Evolutionary conservation across 2,888 invertebrate species (phyloP), one percentile per base, ranked within the genome.

Genomic region (Eupithecia inturbata): DNA sequence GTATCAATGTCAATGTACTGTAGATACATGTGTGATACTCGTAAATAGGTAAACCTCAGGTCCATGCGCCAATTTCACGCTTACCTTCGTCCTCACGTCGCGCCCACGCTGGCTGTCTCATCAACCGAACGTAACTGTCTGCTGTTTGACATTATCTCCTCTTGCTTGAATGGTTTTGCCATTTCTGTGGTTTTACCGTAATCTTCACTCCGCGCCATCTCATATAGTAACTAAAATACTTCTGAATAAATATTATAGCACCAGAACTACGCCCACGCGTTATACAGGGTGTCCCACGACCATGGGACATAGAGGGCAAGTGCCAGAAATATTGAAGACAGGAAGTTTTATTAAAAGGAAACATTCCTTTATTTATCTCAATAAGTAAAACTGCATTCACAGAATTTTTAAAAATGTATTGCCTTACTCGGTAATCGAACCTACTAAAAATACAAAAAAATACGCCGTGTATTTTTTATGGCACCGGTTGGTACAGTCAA

Each of bases 161-260:
- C 26, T 26, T 57, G 26, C 26, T 57, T 26, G 22, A 57, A 26
- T 22, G 57, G 12, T 57, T 57, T 12, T 22, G 14, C 26, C 22
- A 26, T 57, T 12, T 57, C 26, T 57, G 9, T 57, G 12, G 57
- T 57, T 57, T 57, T n/a, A 57, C 57, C 57, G 57, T 57, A 57
- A 57, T 57, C 12, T 19, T n/a, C 19, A n/a, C 19, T 45, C 19
- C 1, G 22, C 10, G n/a, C 22, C n/a, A 49, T 49, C 22, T 10
- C 49, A 22, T 22, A 10, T 22, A 28, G 41, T n/a, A 49, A 49
- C n/a, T 2, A 49, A n/a, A 49, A 9, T n/a, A 22, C 22, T 22
- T 22, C n/a, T n/a, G 19, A 45, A 45, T 16, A 45, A 19, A 41
- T 16, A 5, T 41, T 41, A 4, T 16, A 41, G 41, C 41, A 41